Percentiles rank a stretch among this genome's conserved stretches.
Evolutionary conservation across 2,888 invertebrate species (phyloP).

Genomic region (Papilio gigon): DNA sequence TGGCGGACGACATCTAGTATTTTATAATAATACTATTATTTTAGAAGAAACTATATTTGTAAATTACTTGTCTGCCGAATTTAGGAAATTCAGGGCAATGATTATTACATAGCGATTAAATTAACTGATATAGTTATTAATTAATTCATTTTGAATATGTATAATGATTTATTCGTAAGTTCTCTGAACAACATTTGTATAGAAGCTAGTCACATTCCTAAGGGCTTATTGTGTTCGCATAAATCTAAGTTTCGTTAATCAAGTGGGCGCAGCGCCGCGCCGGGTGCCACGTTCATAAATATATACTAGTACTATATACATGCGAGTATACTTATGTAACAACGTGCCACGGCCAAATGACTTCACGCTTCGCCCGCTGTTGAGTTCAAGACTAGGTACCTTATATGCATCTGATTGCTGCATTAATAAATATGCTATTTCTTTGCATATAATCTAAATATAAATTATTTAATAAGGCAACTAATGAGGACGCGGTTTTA

Average conservation of each 20-base stretch:
- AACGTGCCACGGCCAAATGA: constrained; percentile 41
- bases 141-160: neutral
- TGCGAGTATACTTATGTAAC: constrained; percentile 51
- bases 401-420: constrained; percentile 35
- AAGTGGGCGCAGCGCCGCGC: constrained; percentile 75
- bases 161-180: constrained; percentile 6
- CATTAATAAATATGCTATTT: neutral
- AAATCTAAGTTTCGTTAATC: constrained; percentile 78
- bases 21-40: no score
- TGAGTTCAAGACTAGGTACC: constrained; percentile 35
- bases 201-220: constrained; percentile 73
- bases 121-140: no score
- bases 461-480: neutral
- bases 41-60: no score
- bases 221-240: constrained; percentile 74
- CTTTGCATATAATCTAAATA: constrained; percentile 11
- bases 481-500: neutral
- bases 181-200: constrained; percentile 44
- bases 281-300: constrained; percentile 65
- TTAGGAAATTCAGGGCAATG: no score
- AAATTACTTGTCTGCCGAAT: no score
- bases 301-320: neutral
- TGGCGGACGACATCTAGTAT: no score
- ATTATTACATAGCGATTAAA: no score
- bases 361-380: constrained; percentile 31